A percentile compares a stretch with the other conserved stretches of the same genome.
Conservation (phyloP, 2,888 invertebrate species). For the Dryomyza anilis region DNA sequence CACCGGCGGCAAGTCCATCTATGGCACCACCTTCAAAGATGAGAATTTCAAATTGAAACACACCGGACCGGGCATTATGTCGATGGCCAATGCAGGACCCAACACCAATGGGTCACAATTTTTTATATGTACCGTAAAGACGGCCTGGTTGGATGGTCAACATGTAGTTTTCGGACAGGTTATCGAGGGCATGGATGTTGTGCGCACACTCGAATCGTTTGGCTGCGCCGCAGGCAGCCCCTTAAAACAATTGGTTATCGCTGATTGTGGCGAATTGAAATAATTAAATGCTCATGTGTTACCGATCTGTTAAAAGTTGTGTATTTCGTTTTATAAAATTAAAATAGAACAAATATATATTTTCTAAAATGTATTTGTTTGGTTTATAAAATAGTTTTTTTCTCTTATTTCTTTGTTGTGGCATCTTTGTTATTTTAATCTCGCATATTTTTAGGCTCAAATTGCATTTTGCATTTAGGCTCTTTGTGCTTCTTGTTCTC, state of each 20-base stretch:
- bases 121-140: constrained; percentile 89
- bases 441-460: no score
- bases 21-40: constrained; percentile 90
- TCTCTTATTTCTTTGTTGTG: no score
- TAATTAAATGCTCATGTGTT: constrained; percentile 25
- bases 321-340: no score
- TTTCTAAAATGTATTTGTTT: no score
- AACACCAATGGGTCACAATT: constrained; percentile 95
- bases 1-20: constrained; percentile 93
- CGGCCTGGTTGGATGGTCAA: constrained; percentile 87
- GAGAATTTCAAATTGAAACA: constrained; percentile 95
- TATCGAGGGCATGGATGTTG: constrained; percentile 86
- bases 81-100: constrained; percentile 94
- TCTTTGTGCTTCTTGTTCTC: constrained; percentile 27
- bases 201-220: constrained; percentile 78
- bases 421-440: no score
- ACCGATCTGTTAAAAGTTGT: no score
- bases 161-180: constrained; percentile 92
- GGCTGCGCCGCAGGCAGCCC: constrained; percentile 84
- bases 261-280: constrained; percentile 79
- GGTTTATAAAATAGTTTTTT: no score
- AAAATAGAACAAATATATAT: no score
- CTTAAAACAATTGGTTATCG: constrained; percentile 75
- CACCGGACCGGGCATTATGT: constrained; percentile 84
- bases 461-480: no score